Evolutionary conservation across 1,140 invertebrate species (phyloP).

Genomic region (Drosophila willistoni): DNA sequence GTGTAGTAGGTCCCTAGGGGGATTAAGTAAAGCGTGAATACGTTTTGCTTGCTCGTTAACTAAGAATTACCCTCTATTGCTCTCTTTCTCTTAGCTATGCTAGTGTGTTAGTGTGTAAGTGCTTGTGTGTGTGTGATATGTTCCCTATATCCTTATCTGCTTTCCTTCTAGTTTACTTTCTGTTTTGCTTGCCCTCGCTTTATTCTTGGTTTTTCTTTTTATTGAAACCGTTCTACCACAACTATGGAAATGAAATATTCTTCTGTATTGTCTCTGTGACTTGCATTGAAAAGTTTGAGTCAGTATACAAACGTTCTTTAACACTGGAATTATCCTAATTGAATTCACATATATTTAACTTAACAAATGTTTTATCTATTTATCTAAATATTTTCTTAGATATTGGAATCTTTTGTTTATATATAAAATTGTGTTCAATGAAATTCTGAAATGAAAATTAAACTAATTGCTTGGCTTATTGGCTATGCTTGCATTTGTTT

Average conservation of each 20-base stretch:
- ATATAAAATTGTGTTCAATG: too few species aligned
- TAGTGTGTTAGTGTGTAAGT: too few species aligned
- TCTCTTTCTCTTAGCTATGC: neutral
- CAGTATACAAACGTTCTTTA: neutral
- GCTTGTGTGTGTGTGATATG: slow-evolving; percentile 18
- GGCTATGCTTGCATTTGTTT: too few species aligned
- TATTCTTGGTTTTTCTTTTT: slow-evolving; percentile 62
- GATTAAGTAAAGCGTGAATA: slow-evolving; percentile 73
- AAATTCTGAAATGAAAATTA: too few species aligned
- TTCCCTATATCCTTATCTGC: slow-evolving; percentile 14
- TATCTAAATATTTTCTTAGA: too few species aligned
- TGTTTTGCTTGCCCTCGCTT: slow-evolving; percentile 32
- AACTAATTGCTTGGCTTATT: too few species aligned
- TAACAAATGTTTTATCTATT: neutral
- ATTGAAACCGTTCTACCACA: slow-evolving; percentile 51
- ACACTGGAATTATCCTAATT: neutral
- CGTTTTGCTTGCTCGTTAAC: slow-evolving; percentile 75
- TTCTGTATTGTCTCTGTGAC: too few species aligned
- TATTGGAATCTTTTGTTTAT: too few species aligned
- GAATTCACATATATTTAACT: neutral
- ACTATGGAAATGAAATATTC: slow-evolving; percentile 2
- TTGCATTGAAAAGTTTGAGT: neutral
- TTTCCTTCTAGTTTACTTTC: slow-evolving; percentile 16
- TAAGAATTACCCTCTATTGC: slow-evolving; percentile 68
- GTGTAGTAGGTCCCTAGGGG: slow-evolving; percentile 47